Percentiles rank a stretch among this genome's conserved stretches.
These are phyloP conservation scores for Lontra canadensis DNA, from an alignment of 2,113 vertebrate species.

Conservation along the genomic window DNA sequence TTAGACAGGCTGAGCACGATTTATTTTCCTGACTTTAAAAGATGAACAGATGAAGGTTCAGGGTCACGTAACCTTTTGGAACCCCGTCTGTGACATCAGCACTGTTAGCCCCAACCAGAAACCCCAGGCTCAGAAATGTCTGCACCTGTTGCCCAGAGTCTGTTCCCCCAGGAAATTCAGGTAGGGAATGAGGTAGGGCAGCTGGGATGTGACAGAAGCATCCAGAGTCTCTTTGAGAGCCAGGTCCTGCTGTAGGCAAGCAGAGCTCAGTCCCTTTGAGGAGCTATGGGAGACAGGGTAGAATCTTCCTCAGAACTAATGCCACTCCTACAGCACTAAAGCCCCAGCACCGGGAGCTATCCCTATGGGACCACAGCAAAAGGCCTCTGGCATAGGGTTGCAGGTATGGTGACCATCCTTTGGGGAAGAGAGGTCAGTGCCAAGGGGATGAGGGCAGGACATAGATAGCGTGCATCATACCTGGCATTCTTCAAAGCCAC, in stretches of 20 bases:
- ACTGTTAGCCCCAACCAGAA: not conserved
- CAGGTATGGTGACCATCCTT: not conserved
- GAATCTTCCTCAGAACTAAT: not conserved
- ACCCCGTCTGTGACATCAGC: not conserved
- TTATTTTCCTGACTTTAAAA: not conserved
- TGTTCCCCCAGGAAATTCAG: not conserved
- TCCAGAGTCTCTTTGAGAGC: not conserved
- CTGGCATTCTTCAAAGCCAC: not conserved
- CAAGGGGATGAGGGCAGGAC: not conserved
- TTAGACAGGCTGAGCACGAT: not conserved
- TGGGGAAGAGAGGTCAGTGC: not conserved
- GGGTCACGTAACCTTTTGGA: not conserved
- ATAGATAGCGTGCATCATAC: accelerated
- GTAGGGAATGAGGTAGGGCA: not conserved
- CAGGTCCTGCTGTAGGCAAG: not conserved
- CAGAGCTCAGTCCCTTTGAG: not conserved
- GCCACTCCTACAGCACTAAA: not conserved
- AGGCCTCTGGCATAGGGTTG: not conserved
- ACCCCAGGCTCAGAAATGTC: not conserved
- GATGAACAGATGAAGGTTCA: not conserved
- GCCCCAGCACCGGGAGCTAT: not conserved
- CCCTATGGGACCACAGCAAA: not conserved
- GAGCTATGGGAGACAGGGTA: not conserved
- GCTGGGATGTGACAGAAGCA: not conserved
- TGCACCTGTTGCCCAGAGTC: not conserved